Conservation (phyloP, 2,797 vertebrate species). For the Sebastes cheni region DNA sequence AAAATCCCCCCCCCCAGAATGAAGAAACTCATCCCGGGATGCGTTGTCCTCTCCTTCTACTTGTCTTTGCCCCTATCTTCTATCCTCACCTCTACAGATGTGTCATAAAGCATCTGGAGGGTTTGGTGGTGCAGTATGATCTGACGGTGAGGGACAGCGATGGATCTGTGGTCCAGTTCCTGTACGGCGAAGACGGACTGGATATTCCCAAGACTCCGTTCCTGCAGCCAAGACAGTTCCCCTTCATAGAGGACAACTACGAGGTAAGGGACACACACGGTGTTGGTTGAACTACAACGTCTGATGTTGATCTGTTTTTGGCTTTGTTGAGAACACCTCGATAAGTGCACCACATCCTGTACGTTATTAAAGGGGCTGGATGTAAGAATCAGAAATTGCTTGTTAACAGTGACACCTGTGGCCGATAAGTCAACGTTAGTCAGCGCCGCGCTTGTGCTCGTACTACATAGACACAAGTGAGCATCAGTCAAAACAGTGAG, state of each 20-base stretch:
- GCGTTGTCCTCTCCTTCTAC: neutral
- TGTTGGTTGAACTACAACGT: too few species aligned
- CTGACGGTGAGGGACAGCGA: conserved; percentile 96
- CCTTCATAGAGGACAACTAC: conserved; percentile 93
- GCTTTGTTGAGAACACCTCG: too few species aligned
- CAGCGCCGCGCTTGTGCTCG: too few species aligned
- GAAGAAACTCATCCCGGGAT: neutral
- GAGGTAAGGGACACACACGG: conserved; percentile 81
- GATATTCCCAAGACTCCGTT: conserved; percentile 97
- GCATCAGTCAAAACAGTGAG: too few species aligned
- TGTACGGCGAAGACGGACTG: conserved; percentile 96
- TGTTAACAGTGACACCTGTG: too few species aligned
- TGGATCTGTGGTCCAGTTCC: conserved; percentile 95
- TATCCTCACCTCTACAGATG: conserved; percentile 79
- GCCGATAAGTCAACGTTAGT: too few species aligned
- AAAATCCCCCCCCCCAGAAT: neutral
- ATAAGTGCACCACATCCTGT: too few species aligned
- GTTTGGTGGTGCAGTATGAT: conserved; percentile 96
- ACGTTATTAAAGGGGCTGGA: too few species aligned
- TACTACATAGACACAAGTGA: too few species aligned
- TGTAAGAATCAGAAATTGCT: too few species aligned
- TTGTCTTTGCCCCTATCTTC: neutral
- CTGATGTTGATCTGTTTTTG: neutral
- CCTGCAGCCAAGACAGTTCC: conserved; percentile 90
- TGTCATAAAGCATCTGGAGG: conserved; percentile 96